phyloP scores from a whole-genome alignment of 2,888 invertebrate genomes.

The Tenodera sinensis region DNA sequence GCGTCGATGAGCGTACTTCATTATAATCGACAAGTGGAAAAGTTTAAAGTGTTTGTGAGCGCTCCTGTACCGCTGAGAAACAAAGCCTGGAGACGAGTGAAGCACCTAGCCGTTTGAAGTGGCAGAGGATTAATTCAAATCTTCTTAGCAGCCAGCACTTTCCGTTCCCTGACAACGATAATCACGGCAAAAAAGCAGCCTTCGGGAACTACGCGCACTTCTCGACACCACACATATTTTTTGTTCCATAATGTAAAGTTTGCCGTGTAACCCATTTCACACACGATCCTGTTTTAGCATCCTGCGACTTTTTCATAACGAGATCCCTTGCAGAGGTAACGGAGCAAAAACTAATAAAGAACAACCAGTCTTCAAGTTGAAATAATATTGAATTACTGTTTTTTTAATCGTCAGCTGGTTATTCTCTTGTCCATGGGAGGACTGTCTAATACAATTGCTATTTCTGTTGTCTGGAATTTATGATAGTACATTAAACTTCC shows the following conservation, averaged over 20 bases:
- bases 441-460: no score
- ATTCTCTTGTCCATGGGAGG: not conserved
- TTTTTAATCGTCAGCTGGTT: not conserved
- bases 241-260: not conserved
- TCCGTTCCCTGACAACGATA: not conserved
- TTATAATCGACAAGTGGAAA: not conserved
- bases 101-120: not conserved
- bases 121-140: not conserved
- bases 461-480: no score
- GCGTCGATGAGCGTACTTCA: not conserved
- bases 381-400: not conserved
- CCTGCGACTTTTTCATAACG: no score
- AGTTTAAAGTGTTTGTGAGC: not conserved
- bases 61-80: not conserved
- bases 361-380: no score
- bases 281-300: not conserved
- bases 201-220: not conserved
- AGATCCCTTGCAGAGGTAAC: no score
- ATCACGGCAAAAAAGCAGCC: not conserved
- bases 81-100: not conserved
- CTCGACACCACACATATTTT: not conserved
- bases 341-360: no score
- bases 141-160: not conserved
- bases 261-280: not conserved
- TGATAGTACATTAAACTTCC: no score